Conservation (phyloP, 2,113 vertebrate species). For the Pterocles orientalis region DNA sequence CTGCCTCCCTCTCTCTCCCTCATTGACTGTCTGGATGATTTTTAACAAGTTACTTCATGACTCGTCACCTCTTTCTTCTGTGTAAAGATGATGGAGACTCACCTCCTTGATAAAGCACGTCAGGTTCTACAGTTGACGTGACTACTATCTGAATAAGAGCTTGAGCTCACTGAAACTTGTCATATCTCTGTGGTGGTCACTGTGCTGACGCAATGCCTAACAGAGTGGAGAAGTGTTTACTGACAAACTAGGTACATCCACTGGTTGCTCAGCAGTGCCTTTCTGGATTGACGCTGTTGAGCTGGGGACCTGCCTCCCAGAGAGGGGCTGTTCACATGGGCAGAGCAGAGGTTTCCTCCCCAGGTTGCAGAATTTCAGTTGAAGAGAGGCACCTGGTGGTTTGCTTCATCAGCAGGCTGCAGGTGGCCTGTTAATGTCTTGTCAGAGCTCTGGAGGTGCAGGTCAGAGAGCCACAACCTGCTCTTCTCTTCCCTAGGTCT, state of each 20-base stretch:
- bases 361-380: neutral
- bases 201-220: neutral
- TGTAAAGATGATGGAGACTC: neutral
- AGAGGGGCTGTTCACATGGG: fast-evolving
- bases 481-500: neutral
- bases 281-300: neutral
- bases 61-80: neutral
- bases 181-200: neutral
- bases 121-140: neutral
- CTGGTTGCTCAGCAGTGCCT: neutral
- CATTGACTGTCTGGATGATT: neutral
- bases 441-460: neutral
- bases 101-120: conserved; percentile 1
- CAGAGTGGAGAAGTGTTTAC: neutral
- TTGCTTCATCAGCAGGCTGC: neutral
- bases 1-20: neutral
- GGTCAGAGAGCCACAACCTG: neutral
- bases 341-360: neutral
- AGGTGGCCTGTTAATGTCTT: neutral
- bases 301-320: neutral
- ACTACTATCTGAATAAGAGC: conserved; percentile 25
- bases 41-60: neutral
- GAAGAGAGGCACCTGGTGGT: neutral
- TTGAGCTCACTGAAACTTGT: neutral
- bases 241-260: neutral